A percentile compares a stretch with the other conserved stretches of the same genome.
These are phyloP conservation scores for Amazona vittata DNA, from an alignment of 2,113 vertebrate genomes.

Conservation along the genomic window DNA sequence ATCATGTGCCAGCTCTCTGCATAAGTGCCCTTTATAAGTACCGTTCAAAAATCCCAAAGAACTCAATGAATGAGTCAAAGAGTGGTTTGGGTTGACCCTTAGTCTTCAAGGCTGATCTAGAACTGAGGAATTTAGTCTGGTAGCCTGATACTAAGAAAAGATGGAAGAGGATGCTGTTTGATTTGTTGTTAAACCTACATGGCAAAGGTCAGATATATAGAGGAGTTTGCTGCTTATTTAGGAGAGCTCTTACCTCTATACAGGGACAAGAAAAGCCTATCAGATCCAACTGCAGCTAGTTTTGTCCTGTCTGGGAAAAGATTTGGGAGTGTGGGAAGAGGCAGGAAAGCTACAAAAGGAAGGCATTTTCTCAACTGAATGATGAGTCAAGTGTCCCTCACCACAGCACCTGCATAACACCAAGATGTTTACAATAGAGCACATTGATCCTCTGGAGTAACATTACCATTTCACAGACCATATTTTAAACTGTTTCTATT, in stretches of 20 bases:
- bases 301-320: not conserved
- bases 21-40: not conserved
- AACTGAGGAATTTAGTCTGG: not conserved
- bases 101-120: not conserved
- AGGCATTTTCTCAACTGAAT: not conserved
- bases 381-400: not conserved
- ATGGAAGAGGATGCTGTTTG: not conserved
- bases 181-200: not conserved
- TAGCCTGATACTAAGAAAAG: not conserved
- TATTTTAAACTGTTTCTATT: not conserved
- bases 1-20: not conserved
- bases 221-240: rapidly evolving
- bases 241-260: not conserved
- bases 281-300: not conserved
- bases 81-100: not conserved
- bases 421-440: not conserved
- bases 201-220: not conserved
- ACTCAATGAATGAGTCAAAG: not conserved
- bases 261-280: not conserved
- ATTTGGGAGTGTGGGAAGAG: not conserved
- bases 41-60: not conserved
- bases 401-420: not conserved
- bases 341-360: not conserved
- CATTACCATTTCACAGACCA: not conserved
- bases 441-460: not conserved